These are phyloP conservation scores for Drosophila planitibia DNA, from an alignment of 2,888 invertebrate genomes.

Conservation along the genomic window DNA sequence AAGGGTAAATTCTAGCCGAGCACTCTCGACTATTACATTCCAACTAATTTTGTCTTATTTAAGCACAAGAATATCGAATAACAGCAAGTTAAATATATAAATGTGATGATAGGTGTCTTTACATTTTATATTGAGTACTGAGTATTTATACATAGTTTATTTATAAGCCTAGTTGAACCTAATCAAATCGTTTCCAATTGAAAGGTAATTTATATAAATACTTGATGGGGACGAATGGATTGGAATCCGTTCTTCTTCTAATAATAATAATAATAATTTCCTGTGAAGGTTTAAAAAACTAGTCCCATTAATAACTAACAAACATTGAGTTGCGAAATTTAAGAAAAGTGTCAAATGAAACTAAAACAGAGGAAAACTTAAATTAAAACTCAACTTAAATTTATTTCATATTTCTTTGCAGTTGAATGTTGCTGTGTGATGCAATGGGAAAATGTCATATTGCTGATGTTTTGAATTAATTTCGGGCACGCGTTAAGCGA, in stretches of 20 bases:
- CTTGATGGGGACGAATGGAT: neutral
- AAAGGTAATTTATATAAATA: neutral
- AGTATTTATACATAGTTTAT: neutral
- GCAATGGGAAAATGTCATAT: conserved; percentile 33
- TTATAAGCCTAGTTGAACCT: neutral
- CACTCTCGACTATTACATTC: neutral
- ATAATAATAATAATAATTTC: neutral
- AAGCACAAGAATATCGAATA: neutral
- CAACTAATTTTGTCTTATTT: neutral
- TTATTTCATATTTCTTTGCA: conserved; percentile 26
- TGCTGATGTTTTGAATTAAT: conserved; percentile 72
- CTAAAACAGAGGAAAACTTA: neutral
- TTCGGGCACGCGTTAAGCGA: conserved; percentile 34
- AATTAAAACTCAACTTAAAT: neutral
- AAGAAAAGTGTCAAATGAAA: neutral
- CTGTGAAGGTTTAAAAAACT: neutral
- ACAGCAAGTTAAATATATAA: neutral
- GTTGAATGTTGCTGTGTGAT: conserved; percentile 14
- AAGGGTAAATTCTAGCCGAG: neutral
- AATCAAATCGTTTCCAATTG: neutral
- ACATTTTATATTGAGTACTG: neutral
- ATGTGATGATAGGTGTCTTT: neutral
- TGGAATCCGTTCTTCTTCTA: neutral
- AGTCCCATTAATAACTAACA: neutral
- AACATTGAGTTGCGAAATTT: neutral